Evolutionary conservation across 1,140 invertebrate species (phyloP).

Genomic region (Choristoneura fumiferana): DNA sequence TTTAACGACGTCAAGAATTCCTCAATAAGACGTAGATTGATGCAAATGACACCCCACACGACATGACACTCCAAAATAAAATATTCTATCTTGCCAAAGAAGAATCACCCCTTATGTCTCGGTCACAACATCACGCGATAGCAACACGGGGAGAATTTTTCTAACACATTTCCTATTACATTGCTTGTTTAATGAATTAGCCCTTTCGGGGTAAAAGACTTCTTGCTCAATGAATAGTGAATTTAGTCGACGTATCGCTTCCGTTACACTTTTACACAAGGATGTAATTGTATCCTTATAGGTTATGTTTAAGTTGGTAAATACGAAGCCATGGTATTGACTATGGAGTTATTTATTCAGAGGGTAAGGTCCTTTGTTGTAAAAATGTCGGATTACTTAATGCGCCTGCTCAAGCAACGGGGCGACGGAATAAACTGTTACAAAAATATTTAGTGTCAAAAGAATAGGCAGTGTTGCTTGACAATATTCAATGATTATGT

Average conservation of each 20-base stretch:
- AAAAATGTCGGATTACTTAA: constrained; percentile 12
- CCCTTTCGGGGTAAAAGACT: no score
- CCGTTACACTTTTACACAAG: no score
- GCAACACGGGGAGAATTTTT: no score
- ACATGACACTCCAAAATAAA: constrained; percentile 29
- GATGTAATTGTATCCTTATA: no score
- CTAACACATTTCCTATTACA: no score
- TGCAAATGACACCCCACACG: constrained; percentile 64
- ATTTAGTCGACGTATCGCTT: no score
- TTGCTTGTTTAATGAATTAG: no score
- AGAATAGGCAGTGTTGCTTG: no score
- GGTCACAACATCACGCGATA: no score
- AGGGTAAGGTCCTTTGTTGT: constrained; percentile 37
- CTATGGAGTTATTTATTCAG: constrained; percentile 52
- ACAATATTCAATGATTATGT: no score
- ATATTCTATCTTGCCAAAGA: constrained; percentile 3
- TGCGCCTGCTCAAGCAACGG: not conserved
- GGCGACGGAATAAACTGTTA: not conserved
- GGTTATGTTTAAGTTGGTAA: constrained; percentile 22
- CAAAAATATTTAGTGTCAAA: not conserved
- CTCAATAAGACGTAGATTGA: constrained; percentile 65
- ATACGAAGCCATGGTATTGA: constrained; percentile 45
- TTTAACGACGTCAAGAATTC: constrained; percentile 50
- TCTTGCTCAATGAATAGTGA: no score
- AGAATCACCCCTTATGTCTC: constrained; percentile 23